These are phyloP conservation scores for Setophaga kirtlandii DNA, from an alignment of 2,113 vertebrate species.

Conservation along the genomic window DNA sequence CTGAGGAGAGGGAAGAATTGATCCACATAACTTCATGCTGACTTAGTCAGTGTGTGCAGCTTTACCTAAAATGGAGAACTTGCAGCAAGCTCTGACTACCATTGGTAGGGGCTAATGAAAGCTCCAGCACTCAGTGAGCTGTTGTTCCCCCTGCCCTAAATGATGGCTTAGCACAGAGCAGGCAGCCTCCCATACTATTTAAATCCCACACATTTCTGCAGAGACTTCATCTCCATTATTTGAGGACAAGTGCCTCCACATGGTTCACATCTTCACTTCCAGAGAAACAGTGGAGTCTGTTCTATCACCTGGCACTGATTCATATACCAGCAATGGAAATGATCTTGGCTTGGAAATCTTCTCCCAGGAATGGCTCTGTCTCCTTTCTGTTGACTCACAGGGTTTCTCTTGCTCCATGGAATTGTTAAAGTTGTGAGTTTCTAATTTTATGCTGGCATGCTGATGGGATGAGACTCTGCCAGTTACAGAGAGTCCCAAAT, in stretches of 20 bases:
- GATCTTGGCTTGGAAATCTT: slow-evolving; percentile 25
- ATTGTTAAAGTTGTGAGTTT: slow-evolving; percentile 39
- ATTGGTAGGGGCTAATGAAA: not conserved
- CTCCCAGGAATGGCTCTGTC: slow-evolving; percentile 29
- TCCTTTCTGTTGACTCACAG: slow-evolving; percentile 37
- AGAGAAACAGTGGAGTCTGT: slow-evolving; percentile 12
- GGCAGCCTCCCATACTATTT: not conserved
- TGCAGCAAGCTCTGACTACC: not conserved
- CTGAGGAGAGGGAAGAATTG: not conserved
- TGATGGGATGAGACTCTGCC: slow-evolving; percentile 17
- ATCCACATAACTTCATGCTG: slow-evolving; percentile 42
- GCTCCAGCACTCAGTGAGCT: not conserved
- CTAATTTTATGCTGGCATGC: slow-evolving; percentile 44
- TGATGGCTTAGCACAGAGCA: not conserved
- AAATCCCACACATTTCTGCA: not conserved
- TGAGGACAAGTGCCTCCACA: slow-evolving; percentile 15
- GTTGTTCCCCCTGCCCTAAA: not conserved
- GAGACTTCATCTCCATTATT: not conserved
- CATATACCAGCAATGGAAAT: slow-evolving; percentile 32
- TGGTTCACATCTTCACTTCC: slow-evolving; percentile 17
- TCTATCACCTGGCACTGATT: slow-evolving; percentile 53
- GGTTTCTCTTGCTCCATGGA: slow-evolving; percentile 12
- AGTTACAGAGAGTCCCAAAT: slow-evolving; percentile 50
- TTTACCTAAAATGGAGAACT: slow-evolving; percentile 67
- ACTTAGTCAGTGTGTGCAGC: slow-evolving; percentile 13